Conservation (phyloP, 2,113 vertebrate genomes). For the Rhombomys opimus region DNA sequence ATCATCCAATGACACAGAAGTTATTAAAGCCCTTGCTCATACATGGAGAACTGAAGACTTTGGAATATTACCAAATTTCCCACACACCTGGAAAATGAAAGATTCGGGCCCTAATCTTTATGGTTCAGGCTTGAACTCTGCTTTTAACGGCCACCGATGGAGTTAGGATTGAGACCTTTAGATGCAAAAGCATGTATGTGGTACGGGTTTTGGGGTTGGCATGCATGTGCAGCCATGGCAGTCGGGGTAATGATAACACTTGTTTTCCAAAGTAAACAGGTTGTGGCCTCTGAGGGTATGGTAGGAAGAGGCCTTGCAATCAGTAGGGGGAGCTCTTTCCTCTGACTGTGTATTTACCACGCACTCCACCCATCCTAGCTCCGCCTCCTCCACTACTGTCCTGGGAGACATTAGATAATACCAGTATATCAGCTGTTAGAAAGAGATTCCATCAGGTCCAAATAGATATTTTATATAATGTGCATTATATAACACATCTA, state of each 20-base stretch:
- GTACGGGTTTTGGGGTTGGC: neutral
- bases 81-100: constrained; percentile 50
- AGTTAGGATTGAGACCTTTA: neutral
- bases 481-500: neutral
- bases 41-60: neutral
- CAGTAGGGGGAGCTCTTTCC: constrained; percentile 78
- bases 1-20: neutral
- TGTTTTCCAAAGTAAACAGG: neutral
- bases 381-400: neutral
- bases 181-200: neutral
- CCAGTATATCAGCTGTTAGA: neutral
- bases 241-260: neutral
- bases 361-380: neutral
- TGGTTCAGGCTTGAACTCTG: neutral
- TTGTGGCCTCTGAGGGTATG: constrained; percentile 32
- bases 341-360: constrained; percentile 59
- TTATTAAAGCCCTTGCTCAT: neutral
- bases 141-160: neutral
- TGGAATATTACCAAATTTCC: neutral
- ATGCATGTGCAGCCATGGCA: too few relatives aligned
- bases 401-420: neutral
- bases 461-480: neutral
- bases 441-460: neutral
- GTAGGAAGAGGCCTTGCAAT: constrained; percentile 31
- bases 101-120: neutral